phyloP scores from a whole-genome alignment of 2,797 vertebrate genomes.

The Paratrypauchen microcephalus region DNA sequence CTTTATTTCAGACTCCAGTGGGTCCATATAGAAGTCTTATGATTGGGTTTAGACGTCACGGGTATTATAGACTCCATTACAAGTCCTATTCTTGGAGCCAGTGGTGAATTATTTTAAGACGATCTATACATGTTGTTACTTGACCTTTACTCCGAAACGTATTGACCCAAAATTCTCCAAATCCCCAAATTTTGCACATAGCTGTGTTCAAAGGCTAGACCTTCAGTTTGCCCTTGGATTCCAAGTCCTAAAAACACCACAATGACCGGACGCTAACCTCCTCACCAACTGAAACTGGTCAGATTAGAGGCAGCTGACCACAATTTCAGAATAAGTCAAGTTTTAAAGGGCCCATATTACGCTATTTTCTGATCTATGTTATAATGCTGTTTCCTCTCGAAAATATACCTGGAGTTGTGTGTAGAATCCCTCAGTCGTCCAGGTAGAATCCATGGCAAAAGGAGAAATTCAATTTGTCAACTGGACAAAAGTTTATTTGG shows the following conservation, averaged over 20 bases:
- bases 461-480: too few species aligned
- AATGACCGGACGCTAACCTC: background rate
- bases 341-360: background rate
- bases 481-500: too few species aligned
- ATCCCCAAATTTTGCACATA: background rate
- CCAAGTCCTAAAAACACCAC: background rate
- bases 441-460: too few species aligned
- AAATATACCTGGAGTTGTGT: too few species aligned
- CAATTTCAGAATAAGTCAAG: background rate
- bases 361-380: too few species aligned
- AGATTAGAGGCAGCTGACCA: background rate
- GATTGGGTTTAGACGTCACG: too few species aligned
- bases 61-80: too few species aligned
- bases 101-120: background rate
- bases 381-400: too few species aligned
- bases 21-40: too few species aligned
- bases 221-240: background rate
- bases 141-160: background rate
- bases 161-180: background rate
- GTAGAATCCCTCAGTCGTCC: too few species aligned
- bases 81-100: too few species aligned
- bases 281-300: background rate
- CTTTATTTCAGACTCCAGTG: too few species aligned
- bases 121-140: background rate
- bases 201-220: background rate